These are phyloP conservation scores for Mobula birostris DNA, from an alignment of 2,113 vertebrate species.

Conservation along the genomic window DNA sequence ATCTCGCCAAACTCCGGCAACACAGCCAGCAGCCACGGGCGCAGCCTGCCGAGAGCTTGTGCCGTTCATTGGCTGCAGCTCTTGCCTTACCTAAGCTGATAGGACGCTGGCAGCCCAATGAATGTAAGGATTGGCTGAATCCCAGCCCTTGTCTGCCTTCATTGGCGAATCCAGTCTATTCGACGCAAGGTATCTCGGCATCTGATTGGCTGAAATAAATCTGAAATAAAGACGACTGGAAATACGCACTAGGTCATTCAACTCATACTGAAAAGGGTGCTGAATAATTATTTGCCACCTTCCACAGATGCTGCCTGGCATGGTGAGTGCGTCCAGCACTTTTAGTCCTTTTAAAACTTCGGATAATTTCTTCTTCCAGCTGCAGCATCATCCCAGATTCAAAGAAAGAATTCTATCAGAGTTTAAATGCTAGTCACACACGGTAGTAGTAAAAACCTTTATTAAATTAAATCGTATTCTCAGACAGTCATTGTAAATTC, in stretches of 20 bases:
- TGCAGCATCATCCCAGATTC: not conserved
- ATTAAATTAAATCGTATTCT: not conserved
- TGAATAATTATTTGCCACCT: too few relatives aligned
- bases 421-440: not conserved
- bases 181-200: not conserved
- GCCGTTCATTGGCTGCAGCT: not conserved
- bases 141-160: not conserved
- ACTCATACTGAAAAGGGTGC: too few relatives aligned
- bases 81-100: not conserved
- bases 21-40: not conserved
- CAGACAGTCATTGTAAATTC: not conserved
- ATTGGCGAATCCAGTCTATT: not conserved
- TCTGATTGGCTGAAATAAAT: not conserved
- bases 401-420: not conserved
- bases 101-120: not conserved
- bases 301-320: too few relatives aligned
- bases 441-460: not conserved
- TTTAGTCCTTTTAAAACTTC: too few relatives aligned
- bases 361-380: not conserved
- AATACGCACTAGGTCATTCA: too few relatives aligned
- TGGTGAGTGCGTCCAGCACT: too few relatives aligned
- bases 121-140: not conserved
- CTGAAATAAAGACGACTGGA: too few relatives aligned
- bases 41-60: not conserved
- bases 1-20: too few relatives aligned